Base-by-base conservation (phyloP, 2,113 vertebrate genomes). In the Cnemophilus loriae region DNA sequence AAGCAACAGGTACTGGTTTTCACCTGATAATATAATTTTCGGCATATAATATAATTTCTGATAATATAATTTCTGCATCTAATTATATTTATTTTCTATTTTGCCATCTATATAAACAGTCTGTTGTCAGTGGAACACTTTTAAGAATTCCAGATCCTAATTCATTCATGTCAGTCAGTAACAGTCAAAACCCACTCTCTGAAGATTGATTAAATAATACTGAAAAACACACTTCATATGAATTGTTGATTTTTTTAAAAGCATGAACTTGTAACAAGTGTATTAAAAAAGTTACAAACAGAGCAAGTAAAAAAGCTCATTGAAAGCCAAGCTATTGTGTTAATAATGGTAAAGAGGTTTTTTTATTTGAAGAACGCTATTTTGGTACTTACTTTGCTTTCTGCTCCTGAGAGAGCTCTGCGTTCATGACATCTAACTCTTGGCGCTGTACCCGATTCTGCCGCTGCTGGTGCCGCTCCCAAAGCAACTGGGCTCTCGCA, bases 381-480 rank as follows among this genome's bases (percentile, higher is more conserved):
- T 37, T 18, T 32, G 35, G 21, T 46, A 95, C 98, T 97, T 82
- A 99, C 99, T 95, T 98, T 23, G 93, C 68, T 27, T 55, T 97
- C 67, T 98, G 98, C 37, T 96, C 90, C 49, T 89, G 71, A 26
- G 98, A 98, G 41, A 99, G 98, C 61, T 92, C 63, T 57, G 87
- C 15, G 6, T 99, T 99, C 75, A 94, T 3, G 27, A 71, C 67
- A 83, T 99, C 99, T 91, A 99, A 33, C 2, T 95, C 95, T 26
- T 13, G 96, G 80, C 99, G 98, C 47, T 94, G 81, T 39, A 97
- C 97, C 20, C 94, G 96, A 30, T 76, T 94, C 56, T 93, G 77
- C 7, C 97, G 97, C 37, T 84, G 93, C 27, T 9, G 97, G 70
- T 96, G 98, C 49, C 98, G 92, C 92, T 99, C 99, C 1, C 92